Evolutionary conservation across 1,140 invertebrate genomes (phyloP), one percentile per base, ranked within the genome.

Genomic region (Neuroterus valhalla): DNA sequence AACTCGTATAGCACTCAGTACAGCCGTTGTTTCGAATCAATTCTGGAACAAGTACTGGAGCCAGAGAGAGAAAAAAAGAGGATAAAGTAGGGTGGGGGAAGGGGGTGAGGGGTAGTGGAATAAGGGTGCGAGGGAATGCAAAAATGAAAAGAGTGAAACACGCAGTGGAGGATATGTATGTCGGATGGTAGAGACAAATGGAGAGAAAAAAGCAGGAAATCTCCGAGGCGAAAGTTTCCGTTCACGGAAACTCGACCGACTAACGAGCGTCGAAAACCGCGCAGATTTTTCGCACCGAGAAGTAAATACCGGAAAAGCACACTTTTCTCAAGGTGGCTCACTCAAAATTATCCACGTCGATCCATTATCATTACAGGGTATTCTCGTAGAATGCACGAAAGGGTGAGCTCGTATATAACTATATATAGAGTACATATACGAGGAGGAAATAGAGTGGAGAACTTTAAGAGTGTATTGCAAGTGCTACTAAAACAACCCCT

Each of bases 151-250:
- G 76, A 79, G 62, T 44, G 46, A 74, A 44, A 43, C 70, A 62
- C 55, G 55, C 55, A 62, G 26, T 38, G 23, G 55, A 38, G 55
- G 55, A 62, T 62, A 62, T 62, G 55, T 62, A 62, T 69, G 70
- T 55, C 50, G 78, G 72, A 80, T 80, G 79, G 76, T 74, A 76
- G 68, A 76, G 78, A 76, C 74, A 74, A 76, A 80, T 81, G 75
- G 75, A 31, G 38, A 46, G 19, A 50, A 38, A 38, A 50, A 38
- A 42, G 38, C 31, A 62, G 62, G 38, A 70, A 69, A 42, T 48
- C 26, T 48, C 69, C 50, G 44, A 45, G 17, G 26, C 15, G n/a
- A 55, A 45, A 55, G 42, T 52, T 70, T 66, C 44, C 21, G 68
- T 55, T 42, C 14, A 17, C 46, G 52, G 52, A 62, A 62, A 62